These are phyloP conservation scores for Lordiphosa clarofinis DNA, from an alignment of 1,140 invertebrate species.

Conservation along the genomic window DNA sequence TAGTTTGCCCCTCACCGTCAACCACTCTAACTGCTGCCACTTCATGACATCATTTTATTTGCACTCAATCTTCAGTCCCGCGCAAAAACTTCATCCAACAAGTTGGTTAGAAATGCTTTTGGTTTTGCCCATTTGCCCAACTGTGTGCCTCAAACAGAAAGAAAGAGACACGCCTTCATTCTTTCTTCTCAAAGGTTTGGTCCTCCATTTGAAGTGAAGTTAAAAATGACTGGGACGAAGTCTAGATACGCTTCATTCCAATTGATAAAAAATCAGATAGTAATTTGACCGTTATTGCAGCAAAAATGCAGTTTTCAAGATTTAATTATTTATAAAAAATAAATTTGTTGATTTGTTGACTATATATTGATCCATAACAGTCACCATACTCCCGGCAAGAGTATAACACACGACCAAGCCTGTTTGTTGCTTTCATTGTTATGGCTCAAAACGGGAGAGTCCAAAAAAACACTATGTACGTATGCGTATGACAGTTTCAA, in stretches of 20 bases:
- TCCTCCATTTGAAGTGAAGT: conserved; percentile 12
- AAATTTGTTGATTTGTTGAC: too few species aligned
- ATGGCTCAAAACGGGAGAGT: conserved; percentile 1
- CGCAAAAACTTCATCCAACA: conserved; percentile 38
- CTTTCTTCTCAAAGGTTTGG: conserved; percentile 14
- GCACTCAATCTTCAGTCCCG: conserved; percentile 61
- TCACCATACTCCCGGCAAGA: not conserved
- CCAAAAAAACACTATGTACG: conserved; percentile 13
- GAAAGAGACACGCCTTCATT: conserved; percentile 27
- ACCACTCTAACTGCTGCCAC: conserved; percentile 33
- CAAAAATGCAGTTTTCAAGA: too few species aligned
- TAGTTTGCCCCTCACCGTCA: conserved; percentile 1
- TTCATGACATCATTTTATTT: conserved; percentile 77
- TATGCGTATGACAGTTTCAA: conserved; percentile 70
- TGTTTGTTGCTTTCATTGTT: conserved; percentile 26
- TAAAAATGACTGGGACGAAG: not conserved
- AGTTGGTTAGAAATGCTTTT: conserved; percentile 72
- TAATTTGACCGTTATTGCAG: too few species aligned
- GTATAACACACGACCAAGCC: conserved; percentile 52
- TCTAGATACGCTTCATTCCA: too few species aligned
- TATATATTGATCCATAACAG: too few species aligned
- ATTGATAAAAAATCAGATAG: too few species aligned
- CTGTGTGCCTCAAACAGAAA: conserved; percentile 34
- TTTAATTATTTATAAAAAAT: too few species aligned
- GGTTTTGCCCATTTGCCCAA: conserved; percentile 46